Evolutionary conservation across 2,797 vertebrate species (phyloP), one percentile per base, ranked within the genome.

Genomic region (Fistularia commersonii): DNA sequence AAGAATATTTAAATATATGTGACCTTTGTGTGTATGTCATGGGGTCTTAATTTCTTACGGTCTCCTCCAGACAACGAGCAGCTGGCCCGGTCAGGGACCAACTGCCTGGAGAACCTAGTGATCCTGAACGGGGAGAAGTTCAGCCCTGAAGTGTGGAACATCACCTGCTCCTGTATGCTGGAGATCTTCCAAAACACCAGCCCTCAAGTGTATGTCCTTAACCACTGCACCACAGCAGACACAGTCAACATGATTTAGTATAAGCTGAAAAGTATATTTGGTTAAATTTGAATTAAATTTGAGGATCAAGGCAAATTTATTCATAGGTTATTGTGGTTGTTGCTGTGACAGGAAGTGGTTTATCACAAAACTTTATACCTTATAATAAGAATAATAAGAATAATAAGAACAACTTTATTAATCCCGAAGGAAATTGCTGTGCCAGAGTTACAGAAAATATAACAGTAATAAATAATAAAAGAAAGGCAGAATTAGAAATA

Each of bases 121-220:
- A 98, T 98, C 81, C 90, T 96, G 67, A 98, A 94, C 0, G 95
- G 96, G 52, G 91, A 96, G 80, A 98, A 98, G 83, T 98, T 98
- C 89, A 96, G 90, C 57, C 88, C 91, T 0, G 90, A 92, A 31
- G 95, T 98, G 34, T 98, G 96, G 96, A 89, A 90, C 52, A 83
- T 94, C 81, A 98, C 95, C 0, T 97, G 95, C 80, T 91, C 75
- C 64, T 98, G 96, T 57, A 97, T 98, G 95, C 79, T 96, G 78
- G 93, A 98, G 81, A 98, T 98, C 84, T 98, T 98, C 90, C 95
- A 93, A 77, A 95, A 90, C 63, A 96, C 96, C 75, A 94, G 94
- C 82, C 96, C 96, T 58, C 93, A 97, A 8, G 91, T 81, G 96
- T 98, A 85, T 88, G 96, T 72, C 8, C 23, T 23, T 23, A 23